Percentiles rank a stretch among this genome's conserved stretches.
Evolutionary conservation across 2,113 vertebrate species (phyloP).

Genomic region (Barnardius zonarius): DNA sequence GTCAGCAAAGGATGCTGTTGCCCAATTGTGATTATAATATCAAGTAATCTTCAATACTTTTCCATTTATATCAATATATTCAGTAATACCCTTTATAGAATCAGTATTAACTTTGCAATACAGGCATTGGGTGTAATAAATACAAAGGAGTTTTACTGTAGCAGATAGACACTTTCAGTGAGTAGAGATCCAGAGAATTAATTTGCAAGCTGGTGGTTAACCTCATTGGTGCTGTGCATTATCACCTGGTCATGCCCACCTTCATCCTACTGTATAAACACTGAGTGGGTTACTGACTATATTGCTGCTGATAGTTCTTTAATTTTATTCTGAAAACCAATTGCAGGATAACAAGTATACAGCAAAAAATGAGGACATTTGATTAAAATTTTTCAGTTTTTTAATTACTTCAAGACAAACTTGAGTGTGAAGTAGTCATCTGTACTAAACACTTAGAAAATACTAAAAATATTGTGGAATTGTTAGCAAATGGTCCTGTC

Average conservation of each 20-base stretch:
- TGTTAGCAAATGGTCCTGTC: background rate
- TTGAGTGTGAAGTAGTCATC: background rate
- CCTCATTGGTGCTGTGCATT: background rate
- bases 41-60: background rate
- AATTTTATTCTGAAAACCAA: conserved; percentile 7
- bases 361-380: background rate
- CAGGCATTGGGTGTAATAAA: background rate
- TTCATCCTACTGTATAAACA: background rate
- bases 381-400: background rate
- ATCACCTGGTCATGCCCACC: background rate
- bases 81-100: background rate
- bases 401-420: background rate
- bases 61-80: background rate
- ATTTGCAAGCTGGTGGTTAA: background rate
- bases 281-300: background rate
- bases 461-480: background rate
- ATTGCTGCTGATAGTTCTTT: background rate
- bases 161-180: background rate
- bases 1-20: background rate
- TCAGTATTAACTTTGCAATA: background rate
- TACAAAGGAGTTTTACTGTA: background rate
- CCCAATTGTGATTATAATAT: background rate
- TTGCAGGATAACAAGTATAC: background rate
- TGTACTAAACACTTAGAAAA: background rate
- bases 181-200: background rate